Base-by-base conservation (phyloP, 2,113 vertebrate genomes). In the Pristiophorus japonicus region DNA sequence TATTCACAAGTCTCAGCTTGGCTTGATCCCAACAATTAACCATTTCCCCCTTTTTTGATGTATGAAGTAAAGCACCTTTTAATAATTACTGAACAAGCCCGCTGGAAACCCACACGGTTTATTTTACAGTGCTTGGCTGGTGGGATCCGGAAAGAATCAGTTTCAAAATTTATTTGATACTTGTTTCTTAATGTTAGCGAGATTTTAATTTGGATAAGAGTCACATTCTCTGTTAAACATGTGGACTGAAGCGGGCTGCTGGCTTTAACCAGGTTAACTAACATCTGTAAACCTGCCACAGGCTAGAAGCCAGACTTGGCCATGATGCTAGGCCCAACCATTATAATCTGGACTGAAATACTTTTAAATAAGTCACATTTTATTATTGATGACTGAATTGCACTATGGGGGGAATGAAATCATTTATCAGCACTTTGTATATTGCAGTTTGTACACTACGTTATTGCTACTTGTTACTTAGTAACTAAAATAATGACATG, bases 351-450 rank as follows among this genome's bases (percentile, higher is more conserved):
- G 16, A 92, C n/a, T 81, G 75, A 81, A 38, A 12, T 38, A 42
- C 11, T 91, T 87, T 92, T 65, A 38, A 65, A 63, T 55, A 38
- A 63, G 38, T 6, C 55, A 65, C 59, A 38, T 63, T n/a, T 65
- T n/a, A n/a, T n/a, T n/a, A n/a, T n/a, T 92, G 88, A n/a, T 92
- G 88, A 63, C 16, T n/a, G 88, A 92, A 91, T 65, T 92, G 4
- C 1, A 38, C 6, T 63, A 18, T 55, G 22, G 14, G 30, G n/a
- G 18, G 62, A 92, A 38, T 92, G 16, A 38, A 63, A 3, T 92
- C 88, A 92, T 38, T 92, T 22, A 63, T 65, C 8, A 92, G 34
- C 51, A n/a, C 51, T 59, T 91, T n/a, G 87, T 62, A 18, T 59
- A n/a, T 6, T 59, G 30, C 51, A 91, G 87, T n/a, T 91, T 62